Evolutionary conservation across 2,888 invertebrate species (phyloP).

Genomic region (Penaeus monodon): DNA sequence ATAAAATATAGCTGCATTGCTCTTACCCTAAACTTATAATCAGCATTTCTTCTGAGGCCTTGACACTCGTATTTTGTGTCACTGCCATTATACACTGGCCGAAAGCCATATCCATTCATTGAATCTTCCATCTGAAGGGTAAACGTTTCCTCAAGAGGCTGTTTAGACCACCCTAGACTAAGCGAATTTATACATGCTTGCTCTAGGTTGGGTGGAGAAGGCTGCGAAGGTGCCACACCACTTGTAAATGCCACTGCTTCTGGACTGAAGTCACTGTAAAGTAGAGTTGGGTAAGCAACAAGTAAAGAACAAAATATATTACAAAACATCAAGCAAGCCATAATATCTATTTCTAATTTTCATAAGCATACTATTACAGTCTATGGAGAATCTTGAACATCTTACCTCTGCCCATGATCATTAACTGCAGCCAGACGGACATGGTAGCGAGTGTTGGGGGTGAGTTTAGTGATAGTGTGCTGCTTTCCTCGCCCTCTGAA

Average conservation of each 20-base stretch:
- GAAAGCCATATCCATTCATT: conserved; percentile 81
- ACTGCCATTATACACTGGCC: conserved; percentile 83
- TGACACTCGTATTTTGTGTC: conserved; percentile 79
- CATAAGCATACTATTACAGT: too few relatives aligned
- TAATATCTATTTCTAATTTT: too few relatives aligned
- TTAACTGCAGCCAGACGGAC: conserved; percentile 88
- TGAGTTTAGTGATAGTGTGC: conserved; percentile 81
- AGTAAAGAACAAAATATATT: too few relatives aligned
- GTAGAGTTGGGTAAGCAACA: neutral
- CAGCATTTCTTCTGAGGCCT: conserved; percentile 80
- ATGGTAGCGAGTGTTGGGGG: conserved; percentile 83
- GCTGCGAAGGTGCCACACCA: conserved; percentile 84
- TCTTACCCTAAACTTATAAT: conserved; percentile 80
- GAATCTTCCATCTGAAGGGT: conserved; percentile 84
- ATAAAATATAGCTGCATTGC: neutral
- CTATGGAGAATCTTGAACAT: neutral
- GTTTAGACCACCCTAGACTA: conserved; percentile 80
- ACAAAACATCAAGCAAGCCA: too few relatives aligned
- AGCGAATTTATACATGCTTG: conserved; percentile 77
- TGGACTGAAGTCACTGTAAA: conserved; percentile 78
- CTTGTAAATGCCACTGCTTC: conserved; percentile 80
- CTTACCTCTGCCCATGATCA: conserved; percentile 79
- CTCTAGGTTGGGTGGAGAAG: conserved; percentile 80
- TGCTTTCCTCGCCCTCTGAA: conserved; percentile 82
- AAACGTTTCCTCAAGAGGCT: conserved; percentile 84